phyloP scores from a whole-genome alignment of 2,797 vertebrate species.

The Telmatherina bonti region DNA sequence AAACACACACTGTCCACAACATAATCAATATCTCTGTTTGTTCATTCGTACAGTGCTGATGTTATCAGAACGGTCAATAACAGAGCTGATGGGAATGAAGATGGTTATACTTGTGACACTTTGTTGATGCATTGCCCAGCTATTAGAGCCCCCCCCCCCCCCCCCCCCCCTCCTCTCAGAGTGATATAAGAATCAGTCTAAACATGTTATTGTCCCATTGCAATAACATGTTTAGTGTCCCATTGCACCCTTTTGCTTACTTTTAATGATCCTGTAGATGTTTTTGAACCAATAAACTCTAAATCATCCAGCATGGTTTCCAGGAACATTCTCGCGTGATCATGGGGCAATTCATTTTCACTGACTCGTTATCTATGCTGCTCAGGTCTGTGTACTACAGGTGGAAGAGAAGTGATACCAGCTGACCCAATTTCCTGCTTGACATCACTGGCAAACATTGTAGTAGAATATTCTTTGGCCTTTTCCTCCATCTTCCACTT shows the following conservation, averaged over 20 bases:
- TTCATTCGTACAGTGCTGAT: conserved; percentile 57
- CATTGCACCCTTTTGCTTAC: conserved; percentile 40
- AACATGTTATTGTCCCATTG: conserved; percentile 29
- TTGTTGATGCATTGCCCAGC: conserved; percentile 54
- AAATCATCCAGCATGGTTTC: conserved; percentile 12
- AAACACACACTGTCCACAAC: conserved; percentile 35
- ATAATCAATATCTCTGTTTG: conserved; percentile 69
- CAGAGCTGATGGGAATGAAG: conserved; percentile 51
- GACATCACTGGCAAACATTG: conserved; percentile 14
- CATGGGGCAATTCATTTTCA: conserved; percentile 13
- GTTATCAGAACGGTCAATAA: conserved; percentile 70
- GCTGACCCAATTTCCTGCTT: conserved; percentile 41
- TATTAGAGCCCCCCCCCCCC: too few species aligned
- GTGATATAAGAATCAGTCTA: neutral
- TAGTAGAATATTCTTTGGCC: conserved; percentile 1
- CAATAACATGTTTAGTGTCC: too few species aligned
- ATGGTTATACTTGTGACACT: conserved; percentile 34
- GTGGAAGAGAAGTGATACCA: conserved; percentile 26
- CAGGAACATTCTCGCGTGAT: conserved; percentile 18
- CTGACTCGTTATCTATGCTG: conserved; percentile 9
- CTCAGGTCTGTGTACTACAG: conserved; percentile 18
- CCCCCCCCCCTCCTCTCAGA: conserved; percentile 31
- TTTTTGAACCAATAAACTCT: conserved; percentile 18
- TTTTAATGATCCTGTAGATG: conserved; percentile 1
- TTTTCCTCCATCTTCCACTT: conserved; percentile 8